Evolutionary conservation across 2,797 vertebrate species (phyloP), one percentile per base, ranked within the genome.

Genomic region (Pipistrellus kuhlii): DNA sequence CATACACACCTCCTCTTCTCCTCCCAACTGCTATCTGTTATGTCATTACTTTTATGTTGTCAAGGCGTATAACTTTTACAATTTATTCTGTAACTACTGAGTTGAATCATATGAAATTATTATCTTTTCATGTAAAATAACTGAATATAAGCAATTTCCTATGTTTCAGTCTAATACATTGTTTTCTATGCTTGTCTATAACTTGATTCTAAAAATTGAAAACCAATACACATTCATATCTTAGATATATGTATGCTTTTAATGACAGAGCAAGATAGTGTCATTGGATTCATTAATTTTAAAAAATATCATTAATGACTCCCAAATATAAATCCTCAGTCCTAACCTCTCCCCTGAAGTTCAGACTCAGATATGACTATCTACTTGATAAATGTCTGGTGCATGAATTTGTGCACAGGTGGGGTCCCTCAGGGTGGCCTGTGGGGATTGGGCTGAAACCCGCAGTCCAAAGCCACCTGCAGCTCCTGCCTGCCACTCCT

Each of bases 181-280:
- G 38, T 85, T 82, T 93, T 83, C 48, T 78, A 3, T 86, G 18
- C 55, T 85, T 85, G 27, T 88, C 23, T 53, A 44, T 88, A 77
- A 69, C 18, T 88, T 92, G n/a, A 55, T 77, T 85, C 25, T 71
- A 69, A 90, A 95, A 53, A 64, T 23, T n/a, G 25, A 92, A 81
- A 76, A 44, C 23, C 35, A 88, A 41, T 85, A 53, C 23, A 46
- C 11, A 76, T 78, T 48, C 20, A 55, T 32, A 57, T 78, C 44
- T 68, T 84, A 76, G 9, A 46, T 55, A 27, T 85, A 75, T 41
- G 4, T 38, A 71, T 78, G 27, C 35, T 92, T 83, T 53, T 59
- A 32, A 75, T 75, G 77, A 87, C 18, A 84, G 38, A 55, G 80
- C 8, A 94, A 85, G 81, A 9, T 51, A 73, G 8, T 72, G 9